phyloP scores from a whole-genome alignment of 2,113 vertebrate species.

The Furnarius figulus region DNA sequence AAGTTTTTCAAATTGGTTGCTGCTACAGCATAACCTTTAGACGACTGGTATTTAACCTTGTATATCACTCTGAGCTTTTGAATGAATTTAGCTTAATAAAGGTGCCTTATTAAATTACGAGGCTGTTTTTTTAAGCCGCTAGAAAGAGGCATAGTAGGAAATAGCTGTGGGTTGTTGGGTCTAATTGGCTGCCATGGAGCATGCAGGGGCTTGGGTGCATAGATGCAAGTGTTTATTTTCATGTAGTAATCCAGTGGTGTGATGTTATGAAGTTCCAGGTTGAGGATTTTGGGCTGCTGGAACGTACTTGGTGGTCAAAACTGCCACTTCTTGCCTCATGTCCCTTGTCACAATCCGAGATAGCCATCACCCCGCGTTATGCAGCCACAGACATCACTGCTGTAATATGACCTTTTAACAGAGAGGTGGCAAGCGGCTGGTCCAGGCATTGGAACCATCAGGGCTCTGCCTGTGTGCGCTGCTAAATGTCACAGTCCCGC shows the following conservation, averaged over 20 bases:
- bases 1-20: constrained; percentile 69
- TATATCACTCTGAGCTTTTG: constrained; percentile 55
- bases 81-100: constrained; percentile 54
- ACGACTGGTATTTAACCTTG: constrained; percentile 69
- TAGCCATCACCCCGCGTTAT: background rate
- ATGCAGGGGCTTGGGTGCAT: background rate
- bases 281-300: background rate
- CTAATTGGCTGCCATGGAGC: constrained; percentile 54
- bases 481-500: background rate
- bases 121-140: background rate
- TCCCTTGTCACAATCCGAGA: background rate
- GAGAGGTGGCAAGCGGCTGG: background rate
- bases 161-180: constrained; percentile 45
- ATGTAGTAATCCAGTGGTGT: background rate
- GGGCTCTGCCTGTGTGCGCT: background rate
- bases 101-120: constrained; percentile 63
- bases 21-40: constrained; percentile 49
- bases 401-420: background rate
- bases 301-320: background rate
- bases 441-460: rapidly evolving
- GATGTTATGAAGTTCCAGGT: background rate
- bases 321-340: background rate
- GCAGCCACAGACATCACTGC: background rate
- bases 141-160: constrained; percentile 3
- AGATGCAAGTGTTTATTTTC: constrained; percentile 11